Percentiles rank a stretch among this genome's conserved stretches.
Evolutionary conservation across 1,140 invertebrate species (phyloP).

Genomic region (Polypedilum vanderplanki): DNA sequence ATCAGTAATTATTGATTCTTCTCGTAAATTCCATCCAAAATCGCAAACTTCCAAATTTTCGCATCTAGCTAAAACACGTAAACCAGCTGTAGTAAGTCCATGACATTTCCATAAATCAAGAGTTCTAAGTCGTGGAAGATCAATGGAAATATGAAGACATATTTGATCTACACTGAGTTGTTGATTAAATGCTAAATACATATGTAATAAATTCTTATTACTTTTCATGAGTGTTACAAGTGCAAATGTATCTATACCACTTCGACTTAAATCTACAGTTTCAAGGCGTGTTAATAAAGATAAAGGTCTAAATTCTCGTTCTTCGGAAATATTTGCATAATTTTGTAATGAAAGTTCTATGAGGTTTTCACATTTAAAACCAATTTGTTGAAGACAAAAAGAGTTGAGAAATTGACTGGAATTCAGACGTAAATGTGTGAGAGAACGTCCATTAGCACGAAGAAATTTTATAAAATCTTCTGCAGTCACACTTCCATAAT

Average conservation of each 20-base stretch:
- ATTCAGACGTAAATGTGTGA: conserved; percentile 65
- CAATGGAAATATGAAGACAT: conserved; percentile 54
- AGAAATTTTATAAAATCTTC: conserved; percentile 56
- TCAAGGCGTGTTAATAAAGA: conserved; percentile 56
- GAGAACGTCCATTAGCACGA: conserved; percentile 52
- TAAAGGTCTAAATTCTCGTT: conserved; percentile 55
- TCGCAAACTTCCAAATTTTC: conserved; percentile 70
- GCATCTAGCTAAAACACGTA: conserved; percentile 61
- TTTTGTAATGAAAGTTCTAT: conserved; percentile 63
- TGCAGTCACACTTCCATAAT: conserved; percentile 48
- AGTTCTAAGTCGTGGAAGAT: conserved; percentile 60
- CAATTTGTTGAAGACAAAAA: conserved; percentile 53
- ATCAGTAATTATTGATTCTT: conserved; percentile 48
- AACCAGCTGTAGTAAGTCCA: conserved; percentile 61
- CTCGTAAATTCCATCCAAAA: conserved; percentile 69
- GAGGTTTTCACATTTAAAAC: conserved; percentile 56
- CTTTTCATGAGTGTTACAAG: conserved; percentile 57
- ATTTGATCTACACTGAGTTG: conserved; percentile 62
- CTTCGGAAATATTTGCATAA: conserved; percentile 44
- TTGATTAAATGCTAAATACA: conserved; percentile 53
- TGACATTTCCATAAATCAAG: conserved; percentile 82
- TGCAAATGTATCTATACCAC: conserved; percentile 54
- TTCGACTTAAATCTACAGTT: conserved; percentile 70
- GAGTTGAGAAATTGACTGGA: conserved; percentile 69
- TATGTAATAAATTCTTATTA: conserved; percentile 58